Evolutionary conservation across 2,113 vertebrate species (phyloP).

Genomic region (Mesocricetus auratus): DNA sequence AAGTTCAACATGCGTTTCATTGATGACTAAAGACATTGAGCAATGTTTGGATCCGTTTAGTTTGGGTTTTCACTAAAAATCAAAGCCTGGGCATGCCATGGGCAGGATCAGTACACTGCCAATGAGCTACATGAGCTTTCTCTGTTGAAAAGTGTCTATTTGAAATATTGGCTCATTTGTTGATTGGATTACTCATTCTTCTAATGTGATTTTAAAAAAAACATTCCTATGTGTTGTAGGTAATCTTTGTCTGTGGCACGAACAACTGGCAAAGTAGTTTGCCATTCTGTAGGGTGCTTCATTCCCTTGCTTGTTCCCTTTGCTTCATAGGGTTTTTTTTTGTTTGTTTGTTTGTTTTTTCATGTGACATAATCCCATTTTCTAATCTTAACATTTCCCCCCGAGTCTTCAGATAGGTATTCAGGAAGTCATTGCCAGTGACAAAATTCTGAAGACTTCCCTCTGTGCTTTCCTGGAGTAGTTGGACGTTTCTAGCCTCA

Average conservation of each 20-base stretch:
- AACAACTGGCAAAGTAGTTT: not conserved
- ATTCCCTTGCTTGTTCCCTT: not conserved
- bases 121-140: not conserved
- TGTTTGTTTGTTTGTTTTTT: too few relatives aligned
- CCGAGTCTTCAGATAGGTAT: not conserved
- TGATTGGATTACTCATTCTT: not conserved
- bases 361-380: not conserved
- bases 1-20: not conserved
- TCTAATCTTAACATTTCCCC: not conserved
- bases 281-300: not conserved
- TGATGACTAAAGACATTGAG: not conserved
- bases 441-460: not conserved
- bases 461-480: not conserved
- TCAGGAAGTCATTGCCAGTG: not conserved
- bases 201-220: too few relatives aligned
- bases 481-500: too few relatives aligned
- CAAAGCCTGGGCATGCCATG: not conserved
- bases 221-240: not conserved
- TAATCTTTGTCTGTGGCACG: too few relatives aligned
- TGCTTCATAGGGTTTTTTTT: not conserved
- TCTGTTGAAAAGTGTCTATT: not conserved
- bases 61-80: not conserved
- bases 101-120: not conserved
- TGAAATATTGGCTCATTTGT: not conserved
- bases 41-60: not conserved